Conservation (phyloP, 2,797 vertebrate species). For the Chaenodraco wilsoni region DNA sequence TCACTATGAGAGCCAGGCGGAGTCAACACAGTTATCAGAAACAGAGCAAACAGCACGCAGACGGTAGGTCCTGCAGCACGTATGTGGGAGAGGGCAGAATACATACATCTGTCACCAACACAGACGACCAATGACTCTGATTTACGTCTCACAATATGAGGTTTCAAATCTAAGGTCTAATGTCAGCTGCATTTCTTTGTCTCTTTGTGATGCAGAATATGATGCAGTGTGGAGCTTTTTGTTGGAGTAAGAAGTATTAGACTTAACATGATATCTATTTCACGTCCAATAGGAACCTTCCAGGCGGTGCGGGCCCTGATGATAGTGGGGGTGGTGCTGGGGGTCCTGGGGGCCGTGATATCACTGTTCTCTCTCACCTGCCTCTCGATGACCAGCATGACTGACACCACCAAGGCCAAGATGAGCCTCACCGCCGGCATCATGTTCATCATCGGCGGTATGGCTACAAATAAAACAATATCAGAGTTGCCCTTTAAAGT, state of each 20-base stretch:
- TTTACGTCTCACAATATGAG: neutral
- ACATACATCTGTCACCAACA: neutral
- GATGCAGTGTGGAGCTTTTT: neutral
- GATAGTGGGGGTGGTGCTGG: conserved; percentile 89
- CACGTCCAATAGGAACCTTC: conserved; percentile 65
- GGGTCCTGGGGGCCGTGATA: conserved; percentile 81
- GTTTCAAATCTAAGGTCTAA: neutral
- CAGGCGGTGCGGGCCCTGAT: conserved; percentile 92
- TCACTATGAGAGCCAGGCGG: conserved; percentile 12
- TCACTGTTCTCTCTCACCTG: conserved; percentile 90
- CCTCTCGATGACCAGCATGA: conserved; percentile 87
- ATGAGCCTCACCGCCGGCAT: conserved; percentile 92
- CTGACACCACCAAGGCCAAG: conserved; percentile 88
- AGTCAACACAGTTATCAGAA: conserved; percentile 72
- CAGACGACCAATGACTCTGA: neutral
- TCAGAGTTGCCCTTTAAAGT: too few species aligned
- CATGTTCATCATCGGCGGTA: conserved; percentile 90
- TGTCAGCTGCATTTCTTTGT: neutral
- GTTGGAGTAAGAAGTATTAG: neutral
- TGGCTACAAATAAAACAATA: neutral
- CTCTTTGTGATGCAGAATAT: neutral
- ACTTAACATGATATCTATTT: neutral
- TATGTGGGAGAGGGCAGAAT: neutral
- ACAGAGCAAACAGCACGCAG: conserved; percentile 63
- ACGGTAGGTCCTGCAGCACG: conserved; percentile 35